Evolutionary conservation across 2,888 invertebrate genomes (phyloP), one percentile per base, ranked within the genome.

Genomic region (Dasysyrphus tricinctus): DNA sequence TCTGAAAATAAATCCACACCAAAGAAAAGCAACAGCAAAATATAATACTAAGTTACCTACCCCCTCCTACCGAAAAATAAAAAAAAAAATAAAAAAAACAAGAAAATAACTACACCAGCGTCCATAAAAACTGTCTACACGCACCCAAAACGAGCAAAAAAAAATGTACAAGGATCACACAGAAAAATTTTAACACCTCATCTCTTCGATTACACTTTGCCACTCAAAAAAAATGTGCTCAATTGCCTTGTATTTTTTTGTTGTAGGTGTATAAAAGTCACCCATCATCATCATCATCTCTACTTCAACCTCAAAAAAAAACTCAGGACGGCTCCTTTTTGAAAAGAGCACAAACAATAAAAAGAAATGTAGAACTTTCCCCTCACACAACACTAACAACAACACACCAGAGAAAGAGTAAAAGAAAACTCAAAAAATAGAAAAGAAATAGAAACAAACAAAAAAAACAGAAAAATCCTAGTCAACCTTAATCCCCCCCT

Each of bases 91-190:
- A 69, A 47, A 67, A 51, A 69, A 70, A 70, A 9, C 32, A 72
- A 42, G 37, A 44, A 84, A 65, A 56, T 51, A 85, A 86, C 69
- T 78, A 80, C 85, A 80, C 69, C 72, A 80, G 69, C 76, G 85
- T 85, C 81, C 78, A 86, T 86, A 86, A 86, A 86, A 86, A 86
- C 72, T 81, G 86, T 86, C 86, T 86, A 82, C 86, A 86, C 86
- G 82, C 86, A 86, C 78, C 86, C 82, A 61, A 85, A 72, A 47
- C 44, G 29, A 72, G 24, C 51, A 39, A 54, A 54, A 67, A 63
- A 65, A 67, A 67, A 19, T 49, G 16, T 49, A 59, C 81, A 85
- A 82, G 82, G 86, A 86, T 86, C 86, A 86, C 86, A 86, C 82
- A 78, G 75, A 86, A 86, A 82, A 86, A 82, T 82, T 81, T 86